phyloP scores from a whole-genome alignment of 2,888 invertebrate species.

The Orthosia cruda region DNA sequence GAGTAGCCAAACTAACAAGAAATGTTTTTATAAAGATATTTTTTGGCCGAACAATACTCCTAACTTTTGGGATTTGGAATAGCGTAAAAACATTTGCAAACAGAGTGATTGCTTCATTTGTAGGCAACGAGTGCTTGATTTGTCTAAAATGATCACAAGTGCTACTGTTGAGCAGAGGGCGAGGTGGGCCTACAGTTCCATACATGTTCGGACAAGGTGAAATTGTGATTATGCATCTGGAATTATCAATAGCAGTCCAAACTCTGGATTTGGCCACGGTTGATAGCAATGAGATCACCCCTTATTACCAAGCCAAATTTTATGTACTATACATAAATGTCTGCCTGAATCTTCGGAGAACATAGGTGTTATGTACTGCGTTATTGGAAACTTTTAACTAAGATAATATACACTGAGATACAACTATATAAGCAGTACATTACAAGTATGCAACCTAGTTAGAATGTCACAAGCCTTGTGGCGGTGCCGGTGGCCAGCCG shows the following conservation, averaged over 20 bases:
- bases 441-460: conserved; percentile 33
- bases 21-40: neutral
- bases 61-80: neutral
- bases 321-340: neutral
- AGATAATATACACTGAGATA: conserved; percentile 11
- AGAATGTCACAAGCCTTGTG: conserved; percentile 42
- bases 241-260: no score
- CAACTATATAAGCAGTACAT: conserved; percentile 11
- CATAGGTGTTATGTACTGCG: neutral
- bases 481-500: conserved; percentile 1
- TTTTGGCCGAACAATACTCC: neutral
- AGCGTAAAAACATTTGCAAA: neutral
- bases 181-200: no score
- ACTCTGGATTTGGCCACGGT: neutral
- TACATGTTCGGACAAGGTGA: no score
- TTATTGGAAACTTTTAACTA: neutral
- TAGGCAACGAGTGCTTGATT: no score
- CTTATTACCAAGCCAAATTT: neutral
- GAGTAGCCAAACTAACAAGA: neutral
- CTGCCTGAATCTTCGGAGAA: neutral
- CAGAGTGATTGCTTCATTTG: neutral
- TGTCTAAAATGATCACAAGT: no score
- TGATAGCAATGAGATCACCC: neutral
- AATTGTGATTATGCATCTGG: no score
- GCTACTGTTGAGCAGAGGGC: no score